Conservation (phyloP, 2,113 vertebrate genomes). For the Macrotus californicus region DNA sequence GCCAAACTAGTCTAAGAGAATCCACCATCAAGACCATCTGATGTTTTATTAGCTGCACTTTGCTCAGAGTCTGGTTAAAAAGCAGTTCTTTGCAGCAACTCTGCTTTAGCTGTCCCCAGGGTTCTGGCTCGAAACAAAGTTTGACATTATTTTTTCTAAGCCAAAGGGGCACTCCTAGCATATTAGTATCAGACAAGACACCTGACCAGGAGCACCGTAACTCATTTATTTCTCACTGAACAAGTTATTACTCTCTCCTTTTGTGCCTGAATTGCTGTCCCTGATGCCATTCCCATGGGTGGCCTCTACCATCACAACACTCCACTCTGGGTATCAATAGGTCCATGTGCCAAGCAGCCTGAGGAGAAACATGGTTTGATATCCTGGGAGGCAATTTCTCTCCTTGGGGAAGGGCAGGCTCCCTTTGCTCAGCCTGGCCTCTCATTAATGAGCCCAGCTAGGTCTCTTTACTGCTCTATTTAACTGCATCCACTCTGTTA, state of each 20-base stretch:
- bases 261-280: not conserved
- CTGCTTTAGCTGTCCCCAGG: slow-evolving; percentile 19
- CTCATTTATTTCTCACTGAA: slow-evolving; percentile 4
- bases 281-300: not conserved
- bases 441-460: not conserved
- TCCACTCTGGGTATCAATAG: not conserved
- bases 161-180: not conserved
- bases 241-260: slow-evolving; percentile 1
- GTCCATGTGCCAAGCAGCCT: not conserved
- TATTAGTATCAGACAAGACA: not conserved
- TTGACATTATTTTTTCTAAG: slow-evolving; percentile 32
- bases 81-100: not conserved
- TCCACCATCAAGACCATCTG: not conserved
- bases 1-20: not conserved
- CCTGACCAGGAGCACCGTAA: not conserved
- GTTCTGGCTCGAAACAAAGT: slow-evolving; percentile 14
- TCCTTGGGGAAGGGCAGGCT: not conserved
- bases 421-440: not conserved
- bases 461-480: slow-evolving; percentile 27
- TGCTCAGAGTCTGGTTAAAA: slow-evolving; percentile 15
- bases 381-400: not conserved
- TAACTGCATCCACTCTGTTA: slow-evolving; percentile 12
- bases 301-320: not conserved
- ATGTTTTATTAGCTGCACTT: slow-evolving; percentile 20
- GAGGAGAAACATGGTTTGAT: slow-evolving; percentile 21